A percentile compares a stretch with the other conserved stretches of the same genome.
phyloP scores from a whole-genome alignment of 2,888 invertebrate species.

The Erynnis tages region DNA sequence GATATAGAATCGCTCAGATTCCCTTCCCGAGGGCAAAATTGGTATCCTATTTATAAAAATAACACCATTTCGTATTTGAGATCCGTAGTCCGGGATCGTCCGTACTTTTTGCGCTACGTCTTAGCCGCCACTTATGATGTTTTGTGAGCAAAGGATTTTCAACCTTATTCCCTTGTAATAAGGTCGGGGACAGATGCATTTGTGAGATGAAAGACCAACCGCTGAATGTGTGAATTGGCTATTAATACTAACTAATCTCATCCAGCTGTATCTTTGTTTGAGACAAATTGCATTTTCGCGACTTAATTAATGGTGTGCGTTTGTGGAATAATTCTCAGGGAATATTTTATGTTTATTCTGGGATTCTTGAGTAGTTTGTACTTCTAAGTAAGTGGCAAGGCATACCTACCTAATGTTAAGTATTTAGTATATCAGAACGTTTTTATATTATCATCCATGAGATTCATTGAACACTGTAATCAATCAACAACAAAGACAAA shows the following conservation, averaged over 20 bases:
- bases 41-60: constrained; percentile 12
- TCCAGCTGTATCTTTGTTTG: constrained; percentile 15
- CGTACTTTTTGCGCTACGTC: background rate
- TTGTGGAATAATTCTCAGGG: background rate
- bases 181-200: background rate
- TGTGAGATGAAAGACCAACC: background rate
- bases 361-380: background rate
- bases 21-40: constrained; percentile 1
- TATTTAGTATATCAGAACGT: no score
- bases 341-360: background rate
- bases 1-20: constrained; percentile 1
- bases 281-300: constrained; percentile 17
- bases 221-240: constrained; percentile 12
- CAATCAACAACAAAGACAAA: no score
- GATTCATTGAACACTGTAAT: no score
- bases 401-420: no score
- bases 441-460: no score
- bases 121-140: no score
- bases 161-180: background rate
- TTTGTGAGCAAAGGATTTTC: background rate
- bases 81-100: background rate
- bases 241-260: constrained; percentile 22
- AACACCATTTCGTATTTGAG: constrained; percentile 7
- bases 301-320: constrained; percentile 13
- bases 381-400: no score